These are phyloP conservation scores for Cantharis flavilabris DNA, from an alignment of 2,888 invertebrate genomes.

Conservation along the genomic window DNA sequence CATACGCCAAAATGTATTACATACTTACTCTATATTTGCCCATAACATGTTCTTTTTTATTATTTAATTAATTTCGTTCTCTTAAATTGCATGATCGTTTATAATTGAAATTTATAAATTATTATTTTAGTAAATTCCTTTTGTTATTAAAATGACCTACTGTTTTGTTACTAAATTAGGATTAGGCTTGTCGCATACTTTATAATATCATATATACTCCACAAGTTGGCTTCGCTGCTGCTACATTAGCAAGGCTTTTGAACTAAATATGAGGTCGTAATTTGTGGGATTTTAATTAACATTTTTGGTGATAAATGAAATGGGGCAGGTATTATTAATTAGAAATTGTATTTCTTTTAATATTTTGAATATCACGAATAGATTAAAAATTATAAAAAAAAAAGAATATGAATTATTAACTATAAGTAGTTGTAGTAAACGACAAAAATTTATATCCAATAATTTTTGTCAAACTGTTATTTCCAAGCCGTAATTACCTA, in stretches of 20 bases:
- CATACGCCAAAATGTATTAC: background rate
- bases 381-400: background rate
- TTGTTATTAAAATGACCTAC: background rate
- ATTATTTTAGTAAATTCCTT: background rate
- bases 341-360: background rate
- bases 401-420: background rate
- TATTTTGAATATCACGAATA: background rate
- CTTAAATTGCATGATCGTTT: background rate
- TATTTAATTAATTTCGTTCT: background rate
- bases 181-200: background rate
- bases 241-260: background rate
- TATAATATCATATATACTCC: background rate
- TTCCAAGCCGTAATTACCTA: background rate
- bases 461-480: background rate
- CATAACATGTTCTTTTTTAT: background rate
- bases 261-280: background rate
- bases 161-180: background rate
- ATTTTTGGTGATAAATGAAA: background rate
- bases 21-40: background rate
- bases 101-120: background rate
- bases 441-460: background rate
- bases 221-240: background rate
- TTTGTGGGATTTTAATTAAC: background rate
- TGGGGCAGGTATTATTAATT: background rate
- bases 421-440: background rate